Base-by-base conservation (phyloP, 1,140 invertebrate genomes). In the Meloidogyne chitwoodi region DNA sequence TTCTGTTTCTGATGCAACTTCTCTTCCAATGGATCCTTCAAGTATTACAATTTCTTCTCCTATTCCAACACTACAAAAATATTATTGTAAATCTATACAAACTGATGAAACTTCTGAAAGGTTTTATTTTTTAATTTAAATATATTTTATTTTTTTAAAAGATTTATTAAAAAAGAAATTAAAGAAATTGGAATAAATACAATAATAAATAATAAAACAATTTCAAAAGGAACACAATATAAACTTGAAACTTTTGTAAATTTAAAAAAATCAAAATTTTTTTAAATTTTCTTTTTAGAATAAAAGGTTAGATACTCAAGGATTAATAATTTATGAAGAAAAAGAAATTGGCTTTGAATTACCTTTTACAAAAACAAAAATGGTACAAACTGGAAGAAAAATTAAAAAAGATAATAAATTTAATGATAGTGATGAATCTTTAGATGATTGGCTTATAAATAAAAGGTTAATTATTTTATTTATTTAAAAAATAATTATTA, bases 1-100 rank as follows among this genome's bases (percentile, higher is more conserved):
- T 68, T 85, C 83, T 11, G 75, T 87, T 41, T 86, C 77, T 24
- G 84, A 85, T 75, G 84, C 84, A n/a, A 81, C 84, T 14, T 87
- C 84, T 19, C 62, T 85, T 0, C 84, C 84, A 26, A 80, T 84
- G 79, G 84, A 85, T 66, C 81, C 81, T n/a, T 77, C 73, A 27
- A 83, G 81, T 80, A 27, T 31, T 27, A 44, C 38, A 19, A 22
- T 70, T 44, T 41, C 26, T 56, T 56, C 68, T 70, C 68, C 68
- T 0, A 70, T 70, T 70, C 29, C 29, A 41, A 29, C 38, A 24
- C 2, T 19, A 2, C 68, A 56, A n/a, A n/a, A n/a, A 56, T 56
- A 8, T 31, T 31, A 31, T 56, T 56, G 48, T 56, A 56, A 56
- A 56, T 56, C 48, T 56, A 56, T 56, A 56, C 48, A 56, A n/a